Conservation (phyloP, 2,797 vertebrate species). For the Lacerta agilis region DNA sequence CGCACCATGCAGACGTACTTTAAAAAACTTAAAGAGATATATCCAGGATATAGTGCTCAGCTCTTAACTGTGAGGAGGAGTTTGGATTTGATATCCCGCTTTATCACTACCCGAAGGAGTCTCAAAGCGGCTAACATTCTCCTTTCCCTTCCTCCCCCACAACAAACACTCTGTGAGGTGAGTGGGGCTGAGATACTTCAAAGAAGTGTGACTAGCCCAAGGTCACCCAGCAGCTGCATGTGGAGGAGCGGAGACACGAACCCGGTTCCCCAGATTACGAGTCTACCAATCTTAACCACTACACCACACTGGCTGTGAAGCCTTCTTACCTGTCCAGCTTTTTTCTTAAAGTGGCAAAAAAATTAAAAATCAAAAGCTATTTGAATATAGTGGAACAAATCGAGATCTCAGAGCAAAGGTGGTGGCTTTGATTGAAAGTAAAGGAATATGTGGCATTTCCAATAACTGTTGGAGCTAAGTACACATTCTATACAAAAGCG, state of each 20-base stretch:
- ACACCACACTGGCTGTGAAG: no score
- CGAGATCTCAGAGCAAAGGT: rapidly evolving
- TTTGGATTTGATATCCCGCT: no score
- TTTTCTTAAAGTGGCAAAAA: neutral
- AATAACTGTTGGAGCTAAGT: neutral
- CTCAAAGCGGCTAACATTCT: no score
- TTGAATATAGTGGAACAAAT: rapidly evolving
- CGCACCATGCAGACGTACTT: neutral
- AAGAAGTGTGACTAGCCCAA: no score
- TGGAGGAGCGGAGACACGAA: no score
- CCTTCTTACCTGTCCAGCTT: neutral
- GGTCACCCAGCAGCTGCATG: no score
- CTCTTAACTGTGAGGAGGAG: neutral
- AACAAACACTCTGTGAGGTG: no score
- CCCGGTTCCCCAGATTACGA: no score
- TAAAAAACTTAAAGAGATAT: neutral
- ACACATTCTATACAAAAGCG: neutral
- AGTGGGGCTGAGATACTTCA: no score
- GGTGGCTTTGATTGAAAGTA: neutral
- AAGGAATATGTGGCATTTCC: neutral
- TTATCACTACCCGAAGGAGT: no score
- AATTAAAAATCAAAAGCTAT: neutral
- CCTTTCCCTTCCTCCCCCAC: no score
- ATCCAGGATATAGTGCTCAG: neutral
- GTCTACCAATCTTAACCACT: no score